phyloP scores from a whole-genome alignment of 2,888 invertebrate genomes.

The Euplexia lucipara region DNA sequence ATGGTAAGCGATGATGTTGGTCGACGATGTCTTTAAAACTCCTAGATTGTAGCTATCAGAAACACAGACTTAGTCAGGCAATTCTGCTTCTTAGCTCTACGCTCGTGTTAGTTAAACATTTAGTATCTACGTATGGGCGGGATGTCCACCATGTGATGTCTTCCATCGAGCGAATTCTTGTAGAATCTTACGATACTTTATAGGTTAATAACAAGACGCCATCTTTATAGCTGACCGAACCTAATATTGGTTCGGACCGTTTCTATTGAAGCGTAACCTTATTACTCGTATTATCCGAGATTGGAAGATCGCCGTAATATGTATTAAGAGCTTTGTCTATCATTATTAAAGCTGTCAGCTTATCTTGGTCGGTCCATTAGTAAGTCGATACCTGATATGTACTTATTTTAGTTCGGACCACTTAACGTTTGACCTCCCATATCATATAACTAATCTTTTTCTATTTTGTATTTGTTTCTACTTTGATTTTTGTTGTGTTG shows the following conservation, averaged over 20 bases:
- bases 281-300: slow-evolving; percentile 45
- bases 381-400: slow-evolving; percentile 72
- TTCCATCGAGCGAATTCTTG: background rate
- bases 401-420: slow-evolving; percentile 63
- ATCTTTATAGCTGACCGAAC: slow-evolving; percentile 6
- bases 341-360: slow-evolving; percentile 56
- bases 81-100: too few relatives aligned
- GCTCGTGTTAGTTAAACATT: too few relatives aligned
- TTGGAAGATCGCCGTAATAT: slow-evolving; percentile 28
- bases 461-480: slow-evolving; percentile 17
- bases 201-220: slow-evolving; percentile 30
- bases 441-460: slow-evolving; percentile 50
- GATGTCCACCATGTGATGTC: too few relatives aligned
- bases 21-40: too few relatives aligned
- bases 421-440: slow-evolving; percentile 60
- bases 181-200: background rate
- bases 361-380: slow-evolving; percentile 72
- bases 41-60: too few relatives aligned
- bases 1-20: too few relatives aligned
- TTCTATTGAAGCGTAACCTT: slow-evolving; percentile 36
- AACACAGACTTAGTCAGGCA: too few relatives aligned
- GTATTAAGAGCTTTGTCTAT: slow-evolving; percentile 43
- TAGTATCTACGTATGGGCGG: too few relatives aligned
- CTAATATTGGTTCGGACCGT: slow-evolving; percentile 25
- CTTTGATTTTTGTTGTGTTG: background rate